These are phyloP conservation scores for Coccyzus lansbergi DNA, from an alignment of 2,797 vertebrate genomes.

Conservation along the genomic window DNA sequence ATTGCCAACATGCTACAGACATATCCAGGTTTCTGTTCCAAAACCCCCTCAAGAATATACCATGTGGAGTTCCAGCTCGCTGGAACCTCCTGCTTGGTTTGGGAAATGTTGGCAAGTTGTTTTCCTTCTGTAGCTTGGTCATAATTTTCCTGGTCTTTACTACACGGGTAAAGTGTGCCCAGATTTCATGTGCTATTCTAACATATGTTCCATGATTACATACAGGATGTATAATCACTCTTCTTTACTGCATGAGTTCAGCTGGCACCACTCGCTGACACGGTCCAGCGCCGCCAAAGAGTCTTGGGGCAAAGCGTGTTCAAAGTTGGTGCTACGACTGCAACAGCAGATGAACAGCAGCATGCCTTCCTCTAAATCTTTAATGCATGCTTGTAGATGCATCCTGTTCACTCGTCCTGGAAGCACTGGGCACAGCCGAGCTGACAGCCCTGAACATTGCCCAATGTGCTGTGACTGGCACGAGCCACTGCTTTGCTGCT, in stretches of 20 bases:
- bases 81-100: constrained; percentile 69
- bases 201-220: constrained; percentile 65
- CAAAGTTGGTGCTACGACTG: not conserved
- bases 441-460: constrained; percentile 32
- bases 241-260: constrained; percentile 63
- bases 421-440: not conserved
- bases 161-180: constrained; percentile 58
- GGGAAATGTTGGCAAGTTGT: constrained; percentile 52
- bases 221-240: constrained; percentile 67
- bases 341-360: not conserved
- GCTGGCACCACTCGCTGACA: constrained; percentile 6
- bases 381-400: not conserved
- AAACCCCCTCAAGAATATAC: constrained; percentile 69
- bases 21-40: constrained; percentile 68
- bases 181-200: constrained; percentile 60
- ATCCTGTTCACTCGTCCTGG: not conserved
- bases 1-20: constrained; percentile 63
- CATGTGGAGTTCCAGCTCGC: constrained; percentile 49
- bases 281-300: not conserved
- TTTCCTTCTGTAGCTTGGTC: constrained; percentile 57
- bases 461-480: constrained; percentile 13
- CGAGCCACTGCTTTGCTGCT: fast-evolving
- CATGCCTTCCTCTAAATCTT: not conserved
- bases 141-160: constrained; percentile 61
- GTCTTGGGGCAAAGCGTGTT: constrained; percentile 25